Conservation (phyloP, 2,888 invertebrate species). For the Idaea biselata region DNA sequence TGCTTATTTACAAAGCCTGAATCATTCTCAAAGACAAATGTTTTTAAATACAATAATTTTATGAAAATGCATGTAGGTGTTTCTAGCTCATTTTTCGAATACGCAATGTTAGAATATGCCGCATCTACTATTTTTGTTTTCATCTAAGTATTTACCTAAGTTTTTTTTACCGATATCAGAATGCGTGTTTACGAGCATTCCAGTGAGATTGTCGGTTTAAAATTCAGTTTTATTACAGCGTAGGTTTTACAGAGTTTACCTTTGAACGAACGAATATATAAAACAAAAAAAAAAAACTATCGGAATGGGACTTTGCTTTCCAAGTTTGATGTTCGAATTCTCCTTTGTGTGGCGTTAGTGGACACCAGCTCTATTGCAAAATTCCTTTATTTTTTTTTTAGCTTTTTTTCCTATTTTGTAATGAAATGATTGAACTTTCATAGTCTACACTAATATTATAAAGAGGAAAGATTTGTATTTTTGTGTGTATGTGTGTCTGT, state of each 20-base stretch:
- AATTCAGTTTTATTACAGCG: slow-evolving; percentile 1
- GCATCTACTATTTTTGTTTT: too few relatives aligned
- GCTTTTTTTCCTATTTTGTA: background rate
- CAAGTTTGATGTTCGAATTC: background rate
- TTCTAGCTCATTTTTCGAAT: too few relatives aligned
- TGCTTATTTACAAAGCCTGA: too few relatives aligned
- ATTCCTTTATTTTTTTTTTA: background rate
- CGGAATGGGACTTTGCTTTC: background rate
- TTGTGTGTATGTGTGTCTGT: too few relatives aligned
- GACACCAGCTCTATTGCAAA: background rate
- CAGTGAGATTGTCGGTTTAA: background rate
- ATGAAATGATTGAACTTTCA: background rate
- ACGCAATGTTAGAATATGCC: too few relatives aligned
- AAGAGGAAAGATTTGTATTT: too few relatives aligned
- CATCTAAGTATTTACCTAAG: too few relatives aligned
- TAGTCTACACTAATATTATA: too few relatives aligned
- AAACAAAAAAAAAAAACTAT: background rate
- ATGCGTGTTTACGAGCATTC: background rate
- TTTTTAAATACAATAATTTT: too few relatives aligned
- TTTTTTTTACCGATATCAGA: too few relatives aligned
- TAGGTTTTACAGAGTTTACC: background rate
- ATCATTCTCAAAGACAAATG: too few relatives aligned
- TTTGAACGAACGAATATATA: background rate
- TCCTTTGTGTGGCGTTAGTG: background rate
- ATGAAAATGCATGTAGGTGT: too few relatives aligned